Evolutionary conservation across 2,888 invertebrate species (phyloP).

Genomic region (Microplitis deprimator): DNA sequence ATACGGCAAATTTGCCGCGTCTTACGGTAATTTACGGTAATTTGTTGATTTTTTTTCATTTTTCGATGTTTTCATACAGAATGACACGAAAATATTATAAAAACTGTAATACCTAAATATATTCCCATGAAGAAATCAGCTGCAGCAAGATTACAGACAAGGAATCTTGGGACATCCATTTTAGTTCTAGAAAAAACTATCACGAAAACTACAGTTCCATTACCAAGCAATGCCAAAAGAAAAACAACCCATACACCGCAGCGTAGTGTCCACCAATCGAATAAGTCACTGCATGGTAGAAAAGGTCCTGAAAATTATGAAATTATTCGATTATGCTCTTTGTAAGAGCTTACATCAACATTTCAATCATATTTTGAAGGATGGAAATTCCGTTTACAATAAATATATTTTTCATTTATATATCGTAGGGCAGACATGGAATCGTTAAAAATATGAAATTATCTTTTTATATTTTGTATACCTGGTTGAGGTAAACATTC

Average conservation of each 20-base stretch:
- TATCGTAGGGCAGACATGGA: too few relatives aligned
- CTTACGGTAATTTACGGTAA: too few relatives aligned
- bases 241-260: constrained; percentile 99
- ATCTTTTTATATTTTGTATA: constrained; percentile 62
- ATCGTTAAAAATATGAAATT: not conserved
- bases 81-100: not conserved
- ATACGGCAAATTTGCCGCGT: too few relatives aligned
- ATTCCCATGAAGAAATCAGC: constrained; percentile 98
- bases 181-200: constrained; percentile 91
- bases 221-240: constrained; percentile 94
- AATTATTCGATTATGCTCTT: too few relatives aligned
- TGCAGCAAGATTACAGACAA: constrained; percentile 96
- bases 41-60: not conserved
- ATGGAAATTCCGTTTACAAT: too few relatives aligned
- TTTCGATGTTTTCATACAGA: too few relatives aligned
- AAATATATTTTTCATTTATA: too few relatives aligned
- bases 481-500: constrained; percentile 90
- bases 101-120: constrained; percentile 79
- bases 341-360: too few relatives aligned
- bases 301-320: constrained; percentile 82
- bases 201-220: constrained; percentile 95
- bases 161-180: constrained; percentile 96
- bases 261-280: constrained; percentile 97
- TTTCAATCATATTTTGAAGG: too few relatives aligned
- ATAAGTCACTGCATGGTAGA: constrained; percentile 94